These are phyloP conservation scores for Tetrapedia diversipes DNA, from an alignment of 2,888 invertebrate species.

Conservation along the genomic window DNA sequence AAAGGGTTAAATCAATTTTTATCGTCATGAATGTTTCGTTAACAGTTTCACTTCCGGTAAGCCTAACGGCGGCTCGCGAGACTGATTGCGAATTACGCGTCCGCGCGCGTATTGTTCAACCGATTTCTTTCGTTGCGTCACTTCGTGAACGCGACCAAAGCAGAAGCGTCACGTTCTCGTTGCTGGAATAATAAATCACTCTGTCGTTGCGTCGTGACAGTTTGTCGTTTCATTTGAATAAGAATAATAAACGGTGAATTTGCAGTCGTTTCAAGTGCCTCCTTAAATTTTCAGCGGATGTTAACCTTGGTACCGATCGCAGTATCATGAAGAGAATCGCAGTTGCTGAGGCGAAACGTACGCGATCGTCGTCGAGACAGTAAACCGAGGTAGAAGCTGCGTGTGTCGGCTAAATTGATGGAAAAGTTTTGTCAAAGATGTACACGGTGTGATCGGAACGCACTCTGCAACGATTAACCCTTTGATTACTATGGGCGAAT, in stretches of 20 bases:
- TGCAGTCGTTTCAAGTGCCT: constrained; percentile 19
- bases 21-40: constrained; percentile 35
- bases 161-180: constrained; percentile 32
- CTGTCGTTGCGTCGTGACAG: constrained; percentile 27
- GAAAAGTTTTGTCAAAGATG: neutral
- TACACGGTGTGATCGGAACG: too few species aligned
- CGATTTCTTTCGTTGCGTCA: constrained; percentile 63
- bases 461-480: too few species aligned
- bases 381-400: neutral
- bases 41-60: constrained; percentile 46
- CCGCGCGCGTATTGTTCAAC: constrained; percentile 43
- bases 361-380: too few species aligned
- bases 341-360: too few species aligned
- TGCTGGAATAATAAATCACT: constrained; percentile 40
- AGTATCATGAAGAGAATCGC: neutral
- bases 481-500: too few species aligned
- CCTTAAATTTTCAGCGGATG: constrained; percentile 20
- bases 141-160: constrained; percentile 7
- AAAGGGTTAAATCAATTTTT: too few species aligned
- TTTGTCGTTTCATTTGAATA: constrained; percentile 45
- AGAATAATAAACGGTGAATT: constrained; percentile 43
- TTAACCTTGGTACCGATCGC: constrained; percentile 19
- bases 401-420: neutral
- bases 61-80: constrained; percentile 29
- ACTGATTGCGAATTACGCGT: constrained; percentile 23